A percentile compares a stretch with the other conserved stretches of the same genome.
Conservation (phyloP, 2,888 invertebrate genomes). For the Zygothrica quintamaculata region DNA sequence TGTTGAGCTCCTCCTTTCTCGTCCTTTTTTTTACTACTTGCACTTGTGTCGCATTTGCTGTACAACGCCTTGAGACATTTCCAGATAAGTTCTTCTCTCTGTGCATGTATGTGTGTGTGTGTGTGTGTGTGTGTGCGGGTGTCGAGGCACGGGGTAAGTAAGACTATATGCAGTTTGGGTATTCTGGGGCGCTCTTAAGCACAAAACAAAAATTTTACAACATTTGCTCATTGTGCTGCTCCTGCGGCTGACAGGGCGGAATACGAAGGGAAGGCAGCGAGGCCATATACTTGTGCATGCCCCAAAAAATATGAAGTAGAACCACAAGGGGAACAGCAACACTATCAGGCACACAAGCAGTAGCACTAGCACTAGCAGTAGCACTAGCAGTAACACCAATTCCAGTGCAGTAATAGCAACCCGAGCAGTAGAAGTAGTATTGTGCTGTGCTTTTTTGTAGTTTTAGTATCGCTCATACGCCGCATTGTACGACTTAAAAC, state of each 20-base stretch:
- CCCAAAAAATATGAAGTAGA: slow-evolving; percentile 42
- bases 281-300: slow-evolving; percentile 43
- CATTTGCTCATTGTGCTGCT: slow-evolving; percentile 55
- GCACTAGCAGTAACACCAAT: neutral
- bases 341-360: slow-evolving; percentile 1
- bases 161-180: slow-evolving; percentile 4
- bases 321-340: slow-evolving; percentile 21
- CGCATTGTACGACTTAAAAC: slow-evolving; percentile 46
- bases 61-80: slow-evolving; percentile 51
- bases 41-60: slow-evolving; percentile 34
- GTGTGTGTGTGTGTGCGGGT: slow-evolving; percentile 3
- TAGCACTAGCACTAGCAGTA: slow-evolving; percentile 1
- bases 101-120: slow-evolving; percentile 7
- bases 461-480: slow-evolving; percentile 51
- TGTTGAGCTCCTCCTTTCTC: slow-evolving; percentile 17
- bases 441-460: slow-evolving; percentile 20
- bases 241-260: slow-evolving; percentile 2
- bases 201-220: slow-evolving; percentile 54
- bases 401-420: neutral
- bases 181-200: slow-evolving; percentile 32
- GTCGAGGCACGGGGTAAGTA: no score
- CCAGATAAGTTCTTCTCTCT: neutral
- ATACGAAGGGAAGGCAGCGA: slow-evolving; percentile 19
- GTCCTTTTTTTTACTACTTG: neutral
- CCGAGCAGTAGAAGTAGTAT: slow-evolving; percentile 7